Evolutionary conservation across 1,140 invertebrate genomes (phyloP).

Genomic region (Dreissena rostriformis): DNA sequence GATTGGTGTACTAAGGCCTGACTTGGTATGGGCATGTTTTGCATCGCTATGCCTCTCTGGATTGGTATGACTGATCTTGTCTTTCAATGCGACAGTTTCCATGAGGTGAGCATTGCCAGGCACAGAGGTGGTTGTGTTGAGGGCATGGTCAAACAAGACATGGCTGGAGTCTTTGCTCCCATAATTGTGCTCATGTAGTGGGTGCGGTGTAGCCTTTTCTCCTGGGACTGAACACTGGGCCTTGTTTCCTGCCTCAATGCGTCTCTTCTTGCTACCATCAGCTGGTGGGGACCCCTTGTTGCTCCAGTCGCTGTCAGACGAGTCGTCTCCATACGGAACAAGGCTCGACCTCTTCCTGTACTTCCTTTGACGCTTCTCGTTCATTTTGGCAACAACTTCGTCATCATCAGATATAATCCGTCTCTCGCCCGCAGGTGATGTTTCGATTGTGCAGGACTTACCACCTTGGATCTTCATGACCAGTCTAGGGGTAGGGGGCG

Average conservation of each 20-base stretch:
- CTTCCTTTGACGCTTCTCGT: constrained; percentile 16
- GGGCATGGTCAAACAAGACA: constrained; percentile 69
- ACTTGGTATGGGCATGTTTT: constrained; percentile 35
- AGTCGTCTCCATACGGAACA: constrained; percentile 79
- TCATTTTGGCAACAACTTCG: constrained; percentile 32
- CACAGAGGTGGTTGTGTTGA: constrained; percentile 71
- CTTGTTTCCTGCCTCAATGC: neutral
- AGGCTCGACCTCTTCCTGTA: constrained; percentile 59
- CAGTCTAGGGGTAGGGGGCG: constrained; percentile 68
- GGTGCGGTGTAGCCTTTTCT: neutral
- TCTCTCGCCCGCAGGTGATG: constrained; percentile 71
- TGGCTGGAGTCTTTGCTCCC: constrained; percentile 35
- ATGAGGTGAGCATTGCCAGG: constrained; percentile 68
- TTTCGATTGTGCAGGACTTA: constrained; percentile 73
- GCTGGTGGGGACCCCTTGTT: constrained; percentile 3
- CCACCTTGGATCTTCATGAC: constrained; percentile 81
- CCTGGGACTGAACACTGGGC: neutral
- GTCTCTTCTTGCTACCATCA: neutral
- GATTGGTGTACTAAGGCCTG: constrained; percentile 27
- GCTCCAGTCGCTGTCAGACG: constrained; percentile 71
- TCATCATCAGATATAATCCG: constrained; percentile 60
- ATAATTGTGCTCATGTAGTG: constrained; percentile 9
- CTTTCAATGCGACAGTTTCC: constrained; percentile 54
- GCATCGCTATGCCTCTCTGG: constrained; percentile 29
- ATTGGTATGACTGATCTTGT: constrained; percentile 41